Evolutionary conservation across 2,113 vertebrate genomes (phyloP).

Genomic region (Centropus unirufus): DNA sequence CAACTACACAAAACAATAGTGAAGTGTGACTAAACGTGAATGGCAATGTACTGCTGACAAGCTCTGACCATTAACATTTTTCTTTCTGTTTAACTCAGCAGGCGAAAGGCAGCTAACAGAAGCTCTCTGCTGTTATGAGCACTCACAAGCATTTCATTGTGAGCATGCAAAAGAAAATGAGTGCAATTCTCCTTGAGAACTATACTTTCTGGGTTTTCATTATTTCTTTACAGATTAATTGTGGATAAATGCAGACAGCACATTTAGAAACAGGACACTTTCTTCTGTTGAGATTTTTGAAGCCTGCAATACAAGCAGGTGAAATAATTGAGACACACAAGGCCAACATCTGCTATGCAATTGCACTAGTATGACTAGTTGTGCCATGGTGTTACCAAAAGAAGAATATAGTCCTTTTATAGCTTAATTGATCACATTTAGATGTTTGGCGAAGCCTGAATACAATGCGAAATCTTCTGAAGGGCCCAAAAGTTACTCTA

Average conservation of each 20-base stretch:
- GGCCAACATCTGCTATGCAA: constrained; percentile 18
- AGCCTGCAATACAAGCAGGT: constrained; percentile 30
- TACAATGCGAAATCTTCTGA: constrained; percentile 6
- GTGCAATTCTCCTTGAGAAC: constrained; percentile 7
- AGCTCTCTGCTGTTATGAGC: constrained; percentile 41
- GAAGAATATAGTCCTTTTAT: constrained; percentile 18
- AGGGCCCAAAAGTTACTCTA: not conserved
- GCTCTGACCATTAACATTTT: constrained; percentile 71
- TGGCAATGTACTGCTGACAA: constrained; percentile 65
- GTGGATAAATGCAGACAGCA: not conserved
- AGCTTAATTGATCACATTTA: constrained; percentile 38
- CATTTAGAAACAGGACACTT: constrained; percentile 28
- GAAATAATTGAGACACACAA: constrained; percentile 54
- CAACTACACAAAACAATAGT: constrained; percentile 63
- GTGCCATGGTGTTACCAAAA: constrained; percentile 40
- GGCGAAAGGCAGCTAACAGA: constrained; percentile 65
- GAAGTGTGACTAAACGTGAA: constrained; percentile 71
- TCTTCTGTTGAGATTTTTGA: not conserved
- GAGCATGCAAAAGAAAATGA: not conserved
- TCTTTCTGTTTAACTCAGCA: constrained; percentile 69
- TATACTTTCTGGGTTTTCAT: constrained; percentile 19
- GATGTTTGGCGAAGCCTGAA: constrained; percentile 11
- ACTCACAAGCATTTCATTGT: constrained; percentile 57
- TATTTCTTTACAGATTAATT: constrained; percentile 26
- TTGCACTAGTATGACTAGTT: constrained; percentile 27